Conservation (phyloP, 2,888 invertebrate species). For the Pammene fasciana region DNA sequence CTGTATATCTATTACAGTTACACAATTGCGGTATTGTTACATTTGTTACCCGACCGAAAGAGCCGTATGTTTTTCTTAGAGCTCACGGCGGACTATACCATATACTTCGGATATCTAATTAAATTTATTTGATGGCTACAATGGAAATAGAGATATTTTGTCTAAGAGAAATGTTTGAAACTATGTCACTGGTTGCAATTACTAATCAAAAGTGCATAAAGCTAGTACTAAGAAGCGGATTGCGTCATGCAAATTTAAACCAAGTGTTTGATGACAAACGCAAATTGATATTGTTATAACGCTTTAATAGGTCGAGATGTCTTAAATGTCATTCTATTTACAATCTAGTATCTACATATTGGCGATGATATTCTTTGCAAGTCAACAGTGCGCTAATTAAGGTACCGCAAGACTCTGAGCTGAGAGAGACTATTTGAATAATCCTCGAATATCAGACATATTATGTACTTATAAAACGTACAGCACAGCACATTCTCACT, state of each 20-base stretch:
- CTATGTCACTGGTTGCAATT: constrained; percentile 8
- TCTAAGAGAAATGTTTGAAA: background rate
- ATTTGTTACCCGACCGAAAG: no score
- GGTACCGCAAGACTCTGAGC: background rate
- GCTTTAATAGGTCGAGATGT: constrained; percentile 61
- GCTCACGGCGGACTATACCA: no score
- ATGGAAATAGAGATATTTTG: no score
- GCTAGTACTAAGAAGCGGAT: constrained; percentile 42
- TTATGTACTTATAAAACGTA: no score
- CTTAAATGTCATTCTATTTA: constrained; percentile 41
- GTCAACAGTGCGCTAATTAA: background rate
- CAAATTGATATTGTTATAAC: constrained; percentile 70
- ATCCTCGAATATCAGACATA: no score
- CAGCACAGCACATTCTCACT: no score
- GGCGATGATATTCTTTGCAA: constrained; percentile 25
- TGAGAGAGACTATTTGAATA: no score
- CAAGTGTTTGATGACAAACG: constrained; percentile 58
- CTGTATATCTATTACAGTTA: no score
- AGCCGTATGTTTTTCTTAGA: no score
- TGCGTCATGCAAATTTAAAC: constrained; percentile 66
- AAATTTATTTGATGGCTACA: no score
- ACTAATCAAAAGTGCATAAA: constrained; percentile 44
- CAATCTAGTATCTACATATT: background rate
- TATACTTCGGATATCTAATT: no score
- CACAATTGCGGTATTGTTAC: no score